phyloP scores from a whole-genome alignment of 2,113 vertebrate species.

The Entelurus aequoreus region DNA sequence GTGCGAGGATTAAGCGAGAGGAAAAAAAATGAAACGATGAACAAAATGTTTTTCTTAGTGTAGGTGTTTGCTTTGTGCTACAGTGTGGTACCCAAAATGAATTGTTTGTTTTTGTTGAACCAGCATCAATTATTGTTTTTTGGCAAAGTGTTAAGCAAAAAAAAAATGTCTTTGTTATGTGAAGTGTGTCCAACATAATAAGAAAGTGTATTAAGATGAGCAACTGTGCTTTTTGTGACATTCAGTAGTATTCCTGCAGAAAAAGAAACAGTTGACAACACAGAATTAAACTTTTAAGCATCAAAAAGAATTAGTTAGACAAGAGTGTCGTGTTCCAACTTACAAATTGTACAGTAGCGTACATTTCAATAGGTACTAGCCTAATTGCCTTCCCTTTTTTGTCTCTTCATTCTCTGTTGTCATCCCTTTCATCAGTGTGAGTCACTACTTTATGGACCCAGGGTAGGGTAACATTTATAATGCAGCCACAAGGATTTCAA shows the following conservation, averaged over 20 bases:
- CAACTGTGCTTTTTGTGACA: background rate
- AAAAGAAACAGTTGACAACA: background rate
- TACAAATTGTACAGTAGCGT: background rate
- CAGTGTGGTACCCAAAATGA: background rate
- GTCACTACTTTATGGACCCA: slow-evolving; percentile 18
- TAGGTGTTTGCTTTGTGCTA: slow-evolving; percentile 3
- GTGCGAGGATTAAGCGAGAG: slow-evolving; percentile 3
- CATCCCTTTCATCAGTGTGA: slow-evolving; percentile 25
- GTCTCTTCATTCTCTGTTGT: slow-evolving; percentile 12
- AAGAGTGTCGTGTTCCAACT: background rate
- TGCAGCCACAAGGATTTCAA: slow-evolving; percentile 41
- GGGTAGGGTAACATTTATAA: slow-evolving; percentile 46
- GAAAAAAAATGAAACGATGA: background rate
- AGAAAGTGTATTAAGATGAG: background rate
- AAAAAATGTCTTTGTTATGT: too few relatives aligned
- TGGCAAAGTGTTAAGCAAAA: background rate
- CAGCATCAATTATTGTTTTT: background rate
- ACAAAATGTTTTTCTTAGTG: slow-evolving; percentile 1
- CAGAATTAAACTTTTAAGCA: background rate
- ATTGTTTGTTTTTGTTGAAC: background rate
- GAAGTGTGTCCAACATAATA: too few relatives aligned
- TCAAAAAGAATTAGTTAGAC: background rate
- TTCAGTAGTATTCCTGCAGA: background rate
- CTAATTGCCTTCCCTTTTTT: background rate
- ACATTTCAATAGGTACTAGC: background rate